Evolutionary conservation across 2,113 vertebrate genomes (phyloP), one percentile per base, ranked within the genome.

Genomic region (Dromas ardeola): DNA sequence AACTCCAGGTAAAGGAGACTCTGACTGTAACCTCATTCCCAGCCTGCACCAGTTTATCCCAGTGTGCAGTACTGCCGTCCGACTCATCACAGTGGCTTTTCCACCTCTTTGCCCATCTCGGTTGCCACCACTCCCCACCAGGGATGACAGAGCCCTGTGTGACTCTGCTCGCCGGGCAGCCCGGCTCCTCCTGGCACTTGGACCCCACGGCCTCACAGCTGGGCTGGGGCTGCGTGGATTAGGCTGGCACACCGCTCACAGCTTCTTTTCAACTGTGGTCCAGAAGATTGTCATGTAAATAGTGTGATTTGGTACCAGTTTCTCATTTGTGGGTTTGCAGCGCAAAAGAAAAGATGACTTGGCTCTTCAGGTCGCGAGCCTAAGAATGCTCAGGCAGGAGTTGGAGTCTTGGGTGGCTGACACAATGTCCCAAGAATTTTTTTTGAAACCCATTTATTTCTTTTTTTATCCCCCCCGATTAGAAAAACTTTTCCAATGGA

Each of bases 201-300:
- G 80, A 40, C 6, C 34, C 40, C 6, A 2, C 0, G 3, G 10
- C 17, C 3, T 5, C 26, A 1, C 25, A 2, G 4, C 0, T 0
- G 1, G 5, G 5, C 38, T 55, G 49, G 34, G 17, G 22, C 2
- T 27, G 9, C 4, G 2, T 56, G 40, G 17, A 4, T 27, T 27
- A 26, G 43, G 26, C 47, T 85, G 73, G 42, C 29, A 15, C 16
- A 3, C 36, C 1, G 0, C 15, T 26, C 50, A 3, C 29, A 61
- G 4, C 29, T 76, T 8, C 26, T 47, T 53, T 50, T 66, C 55
- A 70, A 4, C 55, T 38, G 30, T 16, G 10, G 32, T 20, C 19
- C 49, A 20, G 32, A 32, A 73, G 36, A 18, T 30, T 82, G 52
- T 52, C 16, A 12, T 25, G 11, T 29, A 42, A 25, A 40, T 5